phyloP scores from a whole-genome alignment of 2,888 invertebrate species.

The Myopa tessellatipennis region DNA sequence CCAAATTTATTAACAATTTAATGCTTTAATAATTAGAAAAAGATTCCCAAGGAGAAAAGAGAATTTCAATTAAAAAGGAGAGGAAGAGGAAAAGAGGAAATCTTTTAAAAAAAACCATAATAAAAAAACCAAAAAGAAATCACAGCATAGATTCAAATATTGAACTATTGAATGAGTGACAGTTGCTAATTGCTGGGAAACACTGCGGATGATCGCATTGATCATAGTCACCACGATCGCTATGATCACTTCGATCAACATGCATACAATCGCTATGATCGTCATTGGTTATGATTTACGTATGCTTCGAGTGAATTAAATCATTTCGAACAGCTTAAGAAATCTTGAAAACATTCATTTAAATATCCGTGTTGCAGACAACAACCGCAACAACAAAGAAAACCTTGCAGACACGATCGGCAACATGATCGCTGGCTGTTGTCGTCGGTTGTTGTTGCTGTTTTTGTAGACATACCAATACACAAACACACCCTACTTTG shows the following conservation, averaged over 20 bases:
- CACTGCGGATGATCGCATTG: constrained; percentile 1
- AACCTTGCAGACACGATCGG: constrained; percentile 21
- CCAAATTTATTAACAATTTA: no score
- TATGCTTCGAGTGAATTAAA: not conserved
- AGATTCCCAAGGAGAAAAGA: no score
- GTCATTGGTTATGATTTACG: constrained; percentile 26
- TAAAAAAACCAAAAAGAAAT: no score
- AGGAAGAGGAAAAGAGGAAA: constrained; percentile 26
- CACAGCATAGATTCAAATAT: constrained; percentile 52
- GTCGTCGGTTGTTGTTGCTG: not conserved
- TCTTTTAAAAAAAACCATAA: constrained; percentile 19
- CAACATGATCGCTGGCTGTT: constrained; percentile 17
- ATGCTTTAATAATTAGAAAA: no score
- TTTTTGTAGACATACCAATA: not conserved
- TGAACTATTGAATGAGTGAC: constrained; percentile 45
- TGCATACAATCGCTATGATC: not conserved
- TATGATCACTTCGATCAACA: no score
- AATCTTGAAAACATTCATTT: not conserved
- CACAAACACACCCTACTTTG: constrained; percentile 19
- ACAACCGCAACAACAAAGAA: constrained; percentile 3
- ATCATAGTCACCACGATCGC: not conserved
- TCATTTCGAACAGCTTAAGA: not conserved
- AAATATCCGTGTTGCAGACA: constrained; percentile 19
- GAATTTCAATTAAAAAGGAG: not conserved
- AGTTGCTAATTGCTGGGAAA: constrained; percentile 12